Evolutionary conservation across 1,140 invertebrate genomes (phyloP).

Genomic region (Dinothrombium tinctorium): DNA sequence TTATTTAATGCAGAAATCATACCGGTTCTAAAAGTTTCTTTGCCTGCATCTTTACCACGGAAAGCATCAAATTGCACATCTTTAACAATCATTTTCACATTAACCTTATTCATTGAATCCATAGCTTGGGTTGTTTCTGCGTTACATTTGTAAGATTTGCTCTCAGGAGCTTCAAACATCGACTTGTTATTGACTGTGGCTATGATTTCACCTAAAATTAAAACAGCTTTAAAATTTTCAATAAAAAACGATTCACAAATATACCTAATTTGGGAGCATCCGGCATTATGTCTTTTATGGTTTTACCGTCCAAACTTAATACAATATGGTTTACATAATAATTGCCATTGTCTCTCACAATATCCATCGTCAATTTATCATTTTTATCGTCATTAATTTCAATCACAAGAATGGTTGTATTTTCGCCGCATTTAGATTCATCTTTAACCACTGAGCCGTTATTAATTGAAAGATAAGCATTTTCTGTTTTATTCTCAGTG

Average conservation of each 20-base stretch:
- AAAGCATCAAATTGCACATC: constrained; percentile 2
- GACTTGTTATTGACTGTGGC: not conserved
- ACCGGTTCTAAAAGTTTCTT: not conserved
- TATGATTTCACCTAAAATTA: not conserved
- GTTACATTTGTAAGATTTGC: not conserved
- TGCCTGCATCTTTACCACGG: not conserved
- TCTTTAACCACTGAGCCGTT: not conserved
- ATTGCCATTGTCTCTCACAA: not conserved
- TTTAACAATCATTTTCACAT: not conserved
- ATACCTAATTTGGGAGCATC: no score
- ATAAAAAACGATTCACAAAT: no score
- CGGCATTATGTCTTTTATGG: no score
- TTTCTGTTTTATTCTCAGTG: no score
- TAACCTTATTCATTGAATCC: no score
- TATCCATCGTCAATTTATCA: not conserved
- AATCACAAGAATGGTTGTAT: not conserved
- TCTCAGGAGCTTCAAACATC: not conserved
- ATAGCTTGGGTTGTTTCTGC: not conserved
- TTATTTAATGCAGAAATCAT: not conserved
- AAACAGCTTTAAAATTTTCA: no score
- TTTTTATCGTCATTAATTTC: not conserved
- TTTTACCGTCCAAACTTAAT: not conserved
- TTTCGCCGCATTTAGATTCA: not conserved
- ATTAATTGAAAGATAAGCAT: no score
- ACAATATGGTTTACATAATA: not conserved